Percentiles rank a stretch among this genome's conserved stretches.
These are phyloP conservation scores for Epinotia ramella DNA, from an alignment of 2,888 invertebrate species.

Conservation along the genomic window DNA sequence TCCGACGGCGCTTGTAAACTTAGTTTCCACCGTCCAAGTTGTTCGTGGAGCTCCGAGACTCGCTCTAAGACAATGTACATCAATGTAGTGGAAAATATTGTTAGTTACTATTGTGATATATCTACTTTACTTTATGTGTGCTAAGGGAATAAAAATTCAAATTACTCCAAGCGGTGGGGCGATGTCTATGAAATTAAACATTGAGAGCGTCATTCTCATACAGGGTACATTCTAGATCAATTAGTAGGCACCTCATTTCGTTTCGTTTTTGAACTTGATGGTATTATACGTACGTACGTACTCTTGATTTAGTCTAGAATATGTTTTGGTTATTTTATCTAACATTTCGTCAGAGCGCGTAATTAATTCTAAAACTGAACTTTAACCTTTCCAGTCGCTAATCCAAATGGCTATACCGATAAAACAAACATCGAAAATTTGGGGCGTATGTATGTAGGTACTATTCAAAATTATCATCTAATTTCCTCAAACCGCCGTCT, in stretches of 20 bases:
- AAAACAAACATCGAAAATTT: too few species aligned
- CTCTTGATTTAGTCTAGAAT: too few species aligned
- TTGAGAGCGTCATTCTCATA: too few species aligned
- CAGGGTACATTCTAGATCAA: too few species aligned
- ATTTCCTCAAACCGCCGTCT: background rate
- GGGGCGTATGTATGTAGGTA: background rate
- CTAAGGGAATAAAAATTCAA: background rate
- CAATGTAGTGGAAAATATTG: constrained; percentile 54
- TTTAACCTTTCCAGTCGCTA: too few species aligned
- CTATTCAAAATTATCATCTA: background rate
- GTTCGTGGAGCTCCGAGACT: constrained; percentile 53
- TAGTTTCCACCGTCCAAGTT: constrained; percentile 65
- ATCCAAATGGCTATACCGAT: too few species aligned
- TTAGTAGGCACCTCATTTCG: too few species aligned
- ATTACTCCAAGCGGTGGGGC: background rate
- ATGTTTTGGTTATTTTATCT: too few species aligned
- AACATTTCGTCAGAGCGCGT: too few species aligned
- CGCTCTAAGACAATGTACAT: constrained; percentile 62
- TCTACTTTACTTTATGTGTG: constrained; percentile 9
- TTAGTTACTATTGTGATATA: constrained; percentile 35
- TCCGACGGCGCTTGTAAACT: constrained; percentile 71
- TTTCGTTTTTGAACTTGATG: too few species aligned
- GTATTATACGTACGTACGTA: too few species aligned
- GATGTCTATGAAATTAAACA: background rate
- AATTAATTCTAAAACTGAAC: too few species aligned